phyloP scores from a whole-genome alignment of 2,888 invertebrate genomes.

The Nephrotoma guestfalica region DNA sequence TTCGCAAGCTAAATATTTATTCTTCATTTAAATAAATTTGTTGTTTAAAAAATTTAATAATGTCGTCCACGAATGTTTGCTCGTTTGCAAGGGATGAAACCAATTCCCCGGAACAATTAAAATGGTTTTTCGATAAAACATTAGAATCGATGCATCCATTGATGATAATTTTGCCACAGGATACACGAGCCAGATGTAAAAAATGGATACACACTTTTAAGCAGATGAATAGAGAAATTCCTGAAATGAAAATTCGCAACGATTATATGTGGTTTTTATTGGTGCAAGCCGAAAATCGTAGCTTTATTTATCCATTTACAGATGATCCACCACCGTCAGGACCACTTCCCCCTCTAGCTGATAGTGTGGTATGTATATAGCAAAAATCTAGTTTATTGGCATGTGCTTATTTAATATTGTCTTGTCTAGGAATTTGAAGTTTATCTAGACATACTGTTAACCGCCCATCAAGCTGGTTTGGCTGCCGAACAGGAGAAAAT shows the following conservation, averaged over 20 bases:
- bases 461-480: conserved; percentile 10
- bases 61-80: background rate
- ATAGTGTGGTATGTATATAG: conserved; percentile 5
- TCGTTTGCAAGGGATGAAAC: background rate
- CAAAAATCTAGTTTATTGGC: background rate
- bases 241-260: conserved; percentile 10
- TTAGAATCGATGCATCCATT: background rate
- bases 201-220: background rate
- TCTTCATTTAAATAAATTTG: background rate
- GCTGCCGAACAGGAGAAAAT: conserved; percentile 1
- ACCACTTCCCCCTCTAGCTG: conserved; percentile 6
- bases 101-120: background rate
- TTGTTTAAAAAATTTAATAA: background rate
- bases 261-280: conserved; percentile 14
- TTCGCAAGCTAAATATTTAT: background rate
- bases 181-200: background rate
- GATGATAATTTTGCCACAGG: background rate
- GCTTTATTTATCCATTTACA: conserved; percentile 12
- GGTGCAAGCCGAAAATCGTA: conserved; percentile 12
- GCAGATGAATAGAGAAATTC: background rate
- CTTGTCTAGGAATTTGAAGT: conserved; percentile 8
- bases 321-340: conserved; percentile 8
- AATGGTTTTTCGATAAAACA: background rate
- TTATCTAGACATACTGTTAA: conserved; percentile 11
- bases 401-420: background rate